Conservation (phyloP, 92 coral and sea anemone genomes). For the Paramuricea clavata region DNA sequence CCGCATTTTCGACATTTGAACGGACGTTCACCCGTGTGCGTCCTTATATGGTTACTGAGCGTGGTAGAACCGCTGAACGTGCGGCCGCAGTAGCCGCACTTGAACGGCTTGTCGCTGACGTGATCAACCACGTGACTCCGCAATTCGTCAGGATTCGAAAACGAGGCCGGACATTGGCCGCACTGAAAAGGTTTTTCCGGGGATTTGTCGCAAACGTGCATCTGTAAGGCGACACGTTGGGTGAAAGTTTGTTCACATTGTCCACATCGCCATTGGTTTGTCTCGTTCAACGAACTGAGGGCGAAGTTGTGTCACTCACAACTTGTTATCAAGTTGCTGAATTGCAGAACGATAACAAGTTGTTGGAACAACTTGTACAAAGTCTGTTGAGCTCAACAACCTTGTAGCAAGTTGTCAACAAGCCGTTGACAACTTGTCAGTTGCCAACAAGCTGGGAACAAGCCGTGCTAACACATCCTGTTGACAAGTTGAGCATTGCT, state of each 20-base stretch:
- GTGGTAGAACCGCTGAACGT: constrained; percentile 99
- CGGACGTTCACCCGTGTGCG: constrained; percentile 99
- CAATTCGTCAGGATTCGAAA: constrained; percentile 86
- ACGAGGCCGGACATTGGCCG: constrained; percentile 97
- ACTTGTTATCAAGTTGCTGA: no score
- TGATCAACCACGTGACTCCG: constrained; percentile 96
- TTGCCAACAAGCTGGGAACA: no score
- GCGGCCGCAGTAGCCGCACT: constrained; percentile 98
- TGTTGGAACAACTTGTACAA: no score
- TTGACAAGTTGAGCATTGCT: no score
- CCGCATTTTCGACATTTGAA: constrained; percentile 91
- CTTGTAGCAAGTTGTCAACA: no score
- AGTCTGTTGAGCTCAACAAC: no score
- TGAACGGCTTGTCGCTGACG: constrained; percentile 97
- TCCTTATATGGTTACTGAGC: constrained; percentile 92
- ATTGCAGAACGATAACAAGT: no score
- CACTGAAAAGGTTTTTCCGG: constrained; percentile 97
- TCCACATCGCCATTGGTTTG: constrained; percentile 93
- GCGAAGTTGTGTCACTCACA: no score
- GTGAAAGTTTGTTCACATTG: constrained; percentile 94
- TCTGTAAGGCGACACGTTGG: constrained; percentile 92
- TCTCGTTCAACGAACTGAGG: constrained; percentile 74
- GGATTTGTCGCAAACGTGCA: constrained; percentile 90
- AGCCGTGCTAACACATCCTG: no score
- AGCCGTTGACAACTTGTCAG: no score